phyloP scores from a whole-genome alignment of 1,140 invertebrate genomes.

The Brachionus manjavacas region DNA sequence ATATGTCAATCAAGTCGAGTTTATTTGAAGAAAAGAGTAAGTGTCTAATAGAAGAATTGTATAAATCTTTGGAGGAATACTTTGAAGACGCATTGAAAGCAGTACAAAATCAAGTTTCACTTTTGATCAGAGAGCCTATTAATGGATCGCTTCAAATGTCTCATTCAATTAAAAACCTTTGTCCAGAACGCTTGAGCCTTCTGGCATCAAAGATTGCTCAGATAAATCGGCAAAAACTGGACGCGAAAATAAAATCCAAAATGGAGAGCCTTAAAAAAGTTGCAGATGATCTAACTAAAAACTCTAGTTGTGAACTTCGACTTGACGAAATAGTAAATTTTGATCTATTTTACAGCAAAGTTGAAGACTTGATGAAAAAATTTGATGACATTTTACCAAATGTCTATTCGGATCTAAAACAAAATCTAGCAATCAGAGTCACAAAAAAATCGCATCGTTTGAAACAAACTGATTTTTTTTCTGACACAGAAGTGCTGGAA shows the following conservation, averaged over 20 bases:
- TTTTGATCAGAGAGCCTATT: background rate
- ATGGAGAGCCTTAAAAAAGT: background rate
- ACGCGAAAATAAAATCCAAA: background rate
- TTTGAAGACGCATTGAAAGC: background rate
- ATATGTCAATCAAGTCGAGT: background rate
- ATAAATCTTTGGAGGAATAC: background rate
- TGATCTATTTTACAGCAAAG: background rate
- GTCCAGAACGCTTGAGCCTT: background rate
- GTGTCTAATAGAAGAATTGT: background rate
- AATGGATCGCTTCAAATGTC: background rate
- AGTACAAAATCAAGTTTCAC: background rate
- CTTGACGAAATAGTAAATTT: background rate
- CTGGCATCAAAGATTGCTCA: background rate
- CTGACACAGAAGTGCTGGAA: background rate
- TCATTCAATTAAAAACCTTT: background rate
- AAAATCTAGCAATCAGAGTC: background rate
- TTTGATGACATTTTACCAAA: background rate
- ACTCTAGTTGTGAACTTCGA: background rate
- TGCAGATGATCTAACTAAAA: background rate
- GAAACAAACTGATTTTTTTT: background rate
- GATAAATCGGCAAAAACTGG: background rate
- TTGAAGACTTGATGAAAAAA: background rate
- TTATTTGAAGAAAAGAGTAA: background rate
- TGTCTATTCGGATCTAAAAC: background rate
- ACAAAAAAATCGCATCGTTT: background rate